Evolutionary conservation across 1,140 invertebrate genomes (phyloP).

Genomic region (Orussus abietinus): DNA sequence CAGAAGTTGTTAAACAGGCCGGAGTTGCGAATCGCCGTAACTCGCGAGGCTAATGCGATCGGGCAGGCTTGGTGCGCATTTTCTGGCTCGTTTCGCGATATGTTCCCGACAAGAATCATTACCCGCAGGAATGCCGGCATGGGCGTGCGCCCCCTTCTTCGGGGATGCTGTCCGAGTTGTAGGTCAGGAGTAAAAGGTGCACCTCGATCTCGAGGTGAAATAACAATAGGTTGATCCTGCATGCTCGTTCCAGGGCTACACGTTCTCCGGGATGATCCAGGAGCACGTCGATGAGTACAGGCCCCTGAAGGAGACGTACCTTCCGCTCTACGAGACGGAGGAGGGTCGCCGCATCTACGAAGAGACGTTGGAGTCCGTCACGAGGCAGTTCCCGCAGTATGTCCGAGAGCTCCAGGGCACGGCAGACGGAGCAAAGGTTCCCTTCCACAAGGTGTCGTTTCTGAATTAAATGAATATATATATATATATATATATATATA

Average conservation of each 20-base stretch:
- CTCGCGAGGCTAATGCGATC: too few species aligned
- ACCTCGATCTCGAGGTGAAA: too few species aligned
- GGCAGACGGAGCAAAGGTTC: constrained; percentile 76
- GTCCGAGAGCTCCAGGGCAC: constrained; percentile 77
- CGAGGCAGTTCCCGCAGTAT: constrained; percentile 75
- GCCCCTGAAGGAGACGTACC: constrained; percentile 64
- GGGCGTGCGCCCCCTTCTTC: too few species aligned
- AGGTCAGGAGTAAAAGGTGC: too few species aligned
- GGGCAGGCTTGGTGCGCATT: too few species aligned
- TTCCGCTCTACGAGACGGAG: constrained; percentile 67
- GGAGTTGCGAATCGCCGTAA: too few species aligned
- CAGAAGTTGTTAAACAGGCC: too few species aligned
- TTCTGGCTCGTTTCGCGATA: too few species aligned
- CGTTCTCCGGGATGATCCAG: constrained; percentile 70
- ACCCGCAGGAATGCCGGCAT: too few species aligned
- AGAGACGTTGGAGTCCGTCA: constrained; percentile 63
- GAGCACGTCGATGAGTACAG: constrained; percentile 61
- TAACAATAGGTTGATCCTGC: too few species aligned
- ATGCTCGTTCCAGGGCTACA: constrained; percentile 66
- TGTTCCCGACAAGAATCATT: too few species aligned
- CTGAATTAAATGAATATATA: constrained; percentile 11
- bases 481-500: constrained; percentile 11
- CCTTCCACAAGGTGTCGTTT: constrained; percentile 70
- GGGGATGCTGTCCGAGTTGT: too few species aligned
- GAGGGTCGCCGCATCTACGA: constrained; percentile 69